A percentile compares a stretch with the other conserved stretches of the same genome.
Conservation (phyloP, 1,140 invertebrate species). For the Zophobas morio region DNA sequence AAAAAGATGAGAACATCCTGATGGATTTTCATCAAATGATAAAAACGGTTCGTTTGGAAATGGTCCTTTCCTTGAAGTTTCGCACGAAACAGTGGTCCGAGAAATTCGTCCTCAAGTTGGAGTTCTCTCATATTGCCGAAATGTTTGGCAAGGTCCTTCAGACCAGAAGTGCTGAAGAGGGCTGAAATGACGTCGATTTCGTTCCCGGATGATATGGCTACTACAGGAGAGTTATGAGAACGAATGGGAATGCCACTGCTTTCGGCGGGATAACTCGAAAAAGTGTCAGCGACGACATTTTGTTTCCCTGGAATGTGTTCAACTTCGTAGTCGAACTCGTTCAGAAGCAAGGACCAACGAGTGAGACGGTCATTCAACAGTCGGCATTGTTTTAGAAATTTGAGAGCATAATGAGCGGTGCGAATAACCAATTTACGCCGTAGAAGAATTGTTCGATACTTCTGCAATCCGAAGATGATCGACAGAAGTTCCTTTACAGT, state of each 20-base stretch:
- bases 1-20: background rate
- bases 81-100: background rate
- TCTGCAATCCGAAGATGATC: conserved; percentile 61
- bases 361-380: conserved; percentile 65
- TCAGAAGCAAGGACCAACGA: conserved; percentile 66
- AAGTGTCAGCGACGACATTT: conserved; percentile 57
- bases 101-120: background rate
- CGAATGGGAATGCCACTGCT: background rate
- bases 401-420: conserved; percentile 69
- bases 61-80: background rate
- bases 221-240: background rate
- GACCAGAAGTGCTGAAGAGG: too few species aligned
- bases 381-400: conserved; percentile 66
- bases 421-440: conserved; percentile 58
- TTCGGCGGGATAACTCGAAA: conserved; percentile 52
- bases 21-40: background rate
- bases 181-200: too few species aligned
- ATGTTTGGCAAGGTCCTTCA: too few species aligned
- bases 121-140: too few species aligned
- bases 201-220: background rate
- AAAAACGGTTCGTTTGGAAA: background rate
- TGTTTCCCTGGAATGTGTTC: conserved; percentile 58
- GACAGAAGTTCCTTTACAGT: conserved; percentile 64
- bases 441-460: conserved; percentile 61
- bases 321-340: conserved; percentile 66